These are phyloP conservation scores for Colletes collaris DNA, from an alignment of 2,888 invertebrate genomes.

Conservation along the genomic window DNA sequence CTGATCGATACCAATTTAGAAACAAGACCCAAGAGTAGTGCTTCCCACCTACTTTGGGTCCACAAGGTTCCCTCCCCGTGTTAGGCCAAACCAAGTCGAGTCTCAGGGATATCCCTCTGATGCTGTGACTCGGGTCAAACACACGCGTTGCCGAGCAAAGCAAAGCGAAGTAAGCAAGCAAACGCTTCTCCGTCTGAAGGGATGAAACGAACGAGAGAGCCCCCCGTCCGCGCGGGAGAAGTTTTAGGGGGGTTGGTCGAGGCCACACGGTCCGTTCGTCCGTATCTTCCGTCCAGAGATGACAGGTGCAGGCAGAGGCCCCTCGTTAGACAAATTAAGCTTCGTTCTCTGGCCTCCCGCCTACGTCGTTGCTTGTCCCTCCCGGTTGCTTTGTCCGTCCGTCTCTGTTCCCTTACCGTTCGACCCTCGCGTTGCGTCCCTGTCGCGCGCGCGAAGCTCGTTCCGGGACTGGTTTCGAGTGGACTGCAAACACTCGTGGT, in stretches of 20 bases:
- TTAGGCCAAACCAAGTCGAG: too few relatives aligned
- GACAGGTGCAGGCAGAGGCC: conserved; percentile 76
- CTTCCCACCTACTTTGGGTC: too few relatives aligned
- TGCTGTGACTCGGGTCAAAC: not conserved
- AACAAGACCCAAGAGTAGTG: too few relatives aligned
- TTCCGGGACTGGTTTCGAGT: conserved; percentile 82
- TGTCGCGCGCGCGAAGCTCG: conserved; percentile 69
- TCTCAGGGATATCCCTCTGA: not conserved
- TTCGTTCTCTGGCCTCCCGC: conserved; percentile 69
- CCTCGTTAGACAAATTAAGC: conserved; percentile 82
- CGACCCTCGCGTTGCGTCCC: conserved; percentile 28
- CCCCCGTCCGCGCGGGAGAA: not conserved
- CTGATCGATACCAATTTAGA: too few relatives aligned
- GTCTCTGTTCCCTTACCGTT: conserved; percentile 27
- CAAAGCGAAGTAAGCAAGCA: conserved; percentile 34
- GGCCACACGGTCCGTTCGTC: conserved; percentile 52
- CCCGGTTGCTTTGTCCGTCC: conserved; percentile 29
- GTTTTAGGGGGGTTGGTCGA: not conserved
- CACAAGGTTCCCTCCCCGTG: too few relatives aligned
- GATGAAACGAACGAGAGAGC: conserved; percentile 22
- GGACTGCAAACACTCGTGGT: conserved; percentile 82
- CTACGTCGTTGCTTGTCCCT: conserved; percentile 62
- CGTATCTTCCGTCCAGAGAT: conserved; percentile 73
- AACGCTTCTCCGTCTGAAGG: conserved; percentile 37
- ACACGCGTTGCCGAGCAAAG: conserved; percentile 1